phyloP scores from a whole-genome alignment of 2,888 invertebrate species.

The Mimumesa dahlbomi region DNA sequence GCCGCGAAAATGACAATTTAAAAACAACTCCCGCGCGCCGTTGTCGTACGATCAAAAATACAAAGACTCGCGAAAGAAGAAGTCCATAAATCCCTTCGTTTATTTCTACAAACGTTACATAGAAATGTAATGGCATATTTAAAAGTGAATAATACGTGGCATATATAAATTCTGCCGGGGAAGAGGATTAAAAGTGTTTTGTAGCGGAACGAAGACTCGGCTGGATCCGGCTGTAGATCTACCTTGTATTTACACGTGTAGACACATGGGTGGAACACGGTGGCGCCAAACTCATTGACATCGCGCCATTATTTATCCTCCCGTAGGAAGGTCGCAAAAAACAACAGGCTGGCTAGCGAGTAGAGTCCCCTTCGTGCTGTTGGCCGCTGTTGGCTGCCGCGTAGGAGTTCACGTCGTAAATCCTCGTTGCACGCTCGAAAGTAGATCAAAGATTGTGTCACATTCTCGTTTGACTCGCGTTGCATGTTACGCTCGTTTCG shows the following conservation, averaged over 20 bases:
- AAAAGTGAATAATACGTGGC: no score
- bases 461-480: constrained; percentile 38
- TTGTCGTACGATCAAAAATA: no score
- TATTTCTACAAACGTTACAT: no score
- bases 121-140: no score
- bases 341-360: constrained; percentile 25
- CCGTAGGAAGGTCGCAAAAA: constrained; percentile 48
- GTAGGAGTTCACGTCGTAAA: constrained; percentile 60
- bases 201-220: not conserved
- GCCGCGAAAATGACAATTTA: no score
- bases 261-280: constrained; percentile 44
- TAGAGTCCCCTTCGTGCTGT: no score
- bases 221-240: constrained; percentile 21
- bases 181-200: not conserved
- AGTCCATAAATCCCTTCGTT: no score
- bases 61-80: no score
- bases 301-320: constrained; percentile 54
- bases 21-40: no score
- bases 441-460: constrained; percentile 62
- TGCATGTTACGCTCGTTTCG: constrained; percentile 34
- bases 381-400: constrained; percentile 32
- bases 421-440: constrained; percentile 47
- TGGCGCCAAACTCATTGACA: constrained; percentile 69
- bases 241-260: constrained; percentile 23
- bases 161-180: no score